phyloP scores from a whole-genome alignment of 1,140 invertebrate genomes.

The Stegodyphus mimosarum region DNA sequence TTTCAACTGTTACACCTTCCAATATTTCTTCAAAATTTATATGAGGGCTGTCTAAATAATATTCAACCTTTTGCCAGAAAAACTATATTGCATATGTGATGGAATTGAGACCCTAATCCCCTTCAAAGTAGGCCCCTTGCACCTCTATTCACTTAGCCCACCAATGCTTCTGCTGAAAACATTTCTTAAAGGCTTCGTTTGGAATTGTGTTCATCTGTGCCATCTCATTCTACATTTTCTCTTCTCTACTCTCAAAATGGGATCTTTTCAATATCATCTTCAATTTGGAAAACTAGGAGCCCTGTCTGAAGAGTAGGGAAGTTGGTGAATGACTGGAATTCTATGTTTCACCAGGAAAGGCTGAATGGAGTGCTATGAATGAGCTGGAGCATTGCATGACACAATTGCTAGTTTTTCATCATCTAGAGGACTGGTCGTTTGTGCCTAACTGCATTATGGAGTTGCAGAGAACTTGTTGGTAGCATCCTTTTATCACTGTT shows the following conservation, averaged over 20 bases:
- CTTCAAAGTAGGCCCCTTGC: slow-evolving; percentile 18
- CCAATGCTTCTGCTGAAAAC: slow-evolving; percentile 30
- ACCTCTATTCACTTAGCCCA: slow-evolving; percentile 14
- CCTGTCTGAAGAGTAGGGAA: neutral
- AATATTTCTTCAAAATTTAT: no score
- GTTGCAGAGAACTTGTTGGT: neutral
- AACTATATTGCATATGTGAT: neutral
- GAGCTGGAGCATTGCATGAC: neutral
- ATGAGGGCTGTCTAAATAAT: slow-evolving; percentile 10
- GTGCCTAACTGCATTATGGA: neutral
- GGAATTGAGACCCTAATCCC: slow-evolving; percentile 10
- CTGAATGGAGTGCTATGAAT: neutral
- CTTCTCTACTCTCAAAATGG: neutral
- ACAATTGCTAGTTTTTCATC: neutral
- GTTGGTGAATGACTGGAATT: no score
- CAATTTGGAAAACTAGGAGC: slow-evolving; percentile 31
- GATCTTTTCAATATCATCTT: slow-evolving; percentile 6
- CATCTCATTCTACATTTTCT: slow-evolving; percentile 17
- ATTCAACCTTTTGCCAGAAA: neutral
- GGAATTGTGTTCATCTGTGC: slow-evolving; percentile 1
- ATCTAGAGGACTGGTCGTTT: neutral
- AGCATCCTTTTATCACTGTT: neutral
- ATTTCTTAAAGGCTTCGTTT: slow-evolving; percentile 18
- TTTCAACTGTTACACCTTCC: no score
- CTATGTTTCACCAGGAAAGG: neutral